Conservation (phyloP, 1,140 invertebrate genomes). For the Sinonovacula constricta region DNA sequence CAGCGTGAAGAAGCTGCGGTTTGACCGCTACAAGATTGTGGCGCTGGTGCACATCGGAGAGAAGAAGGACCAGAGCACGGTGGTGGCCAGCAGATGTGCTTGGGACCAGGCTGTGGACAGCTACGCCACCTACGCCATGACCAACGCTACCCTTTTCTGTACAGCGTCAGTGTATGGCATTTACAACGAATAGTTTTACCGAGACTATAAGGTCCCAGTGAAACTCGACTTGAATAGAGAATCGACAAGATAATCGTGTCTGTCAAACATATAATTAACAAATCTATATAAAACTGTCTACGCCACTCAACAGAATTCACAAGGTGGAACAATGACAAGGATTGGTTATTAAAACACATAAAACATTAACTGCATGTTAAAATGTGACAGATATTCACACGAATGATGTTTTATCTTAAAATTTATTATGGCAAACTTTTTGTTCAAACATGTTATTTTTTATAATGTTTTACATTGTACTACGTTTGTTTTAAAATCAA, state of each 20-base stretch:
- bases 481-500: too few relatives aligned
- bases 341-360: too few relatives aligned
- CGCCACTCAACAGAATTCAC: not conserved
- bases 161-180: conserved; percentile 72
- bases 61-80: conserved; percentile 64
- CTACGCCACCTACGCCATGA: conserved; percentile 65
- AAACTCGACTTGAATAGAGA: too few relatives aligned
- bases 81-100: conserved; percentile 65
- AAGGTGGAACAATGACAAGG: too few relatives aligned
- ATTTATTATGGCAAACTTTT: too few relatives aligned
- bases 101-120: conserved; percentile 74
- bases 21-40: conserved; percentile 74
- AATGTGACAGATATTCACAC: too few relatives aligned
- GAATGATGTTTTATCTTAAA: too few relatives aligned
- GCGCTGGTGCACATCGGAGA: conserved; percentile 69
- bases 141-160: conserved; percentile 67
- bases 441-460: too few relatives aligned
- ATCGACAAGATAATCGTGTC: not conserved
- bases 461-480: too few relatives aligned
- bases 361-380: too few relatives aligned
- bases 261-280: not conserved
- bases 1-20: conserved; percentile 67
- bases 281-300: not conserved
- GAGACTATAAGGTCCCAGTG: too few relatives aligned
- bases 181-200: conserved; percentile 64